phyloP scores from a whole-genome alignment of 2,113 vertebrate species.

The Pluvialis apricaria region DNA sequence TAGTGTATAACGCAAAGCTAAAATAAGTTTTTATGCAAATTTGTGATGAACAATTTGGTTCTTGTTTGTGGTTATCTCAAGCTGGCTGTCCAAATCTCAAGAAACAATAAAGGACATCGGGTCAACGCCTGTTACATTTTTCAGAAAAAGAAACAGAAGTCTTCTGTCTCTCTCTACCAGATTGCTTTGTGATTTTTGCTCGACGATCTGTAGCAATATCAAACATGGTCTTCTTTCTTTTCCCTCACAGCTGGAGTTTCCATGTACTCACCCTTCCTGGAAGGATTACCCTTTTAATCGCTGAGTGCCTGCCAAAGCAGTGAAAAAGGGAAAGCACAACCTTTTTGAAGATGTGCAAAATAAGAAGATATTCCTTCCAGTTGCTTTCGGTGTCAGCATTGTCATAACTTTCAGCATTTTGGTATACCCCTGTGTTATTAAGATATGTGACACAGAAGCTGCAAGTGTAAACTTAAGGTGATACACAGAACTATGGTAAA shows the following conservation, averaged over 20 bases:
- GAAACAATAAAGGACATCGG: conserved; percentile 42
- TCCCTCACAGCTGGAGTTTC: conserved; percentile 34
- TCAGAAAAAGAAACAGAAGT: conserved; percentile 52
- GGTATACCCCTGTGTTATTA: not conserved
- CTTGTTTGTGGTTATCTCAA: conserved; percentile 61
- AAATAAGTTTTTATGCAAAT: conserved; percentile 60
- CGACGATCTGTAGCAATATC: not conserved
- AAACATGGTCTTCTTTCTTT: conserved; percentile 30
- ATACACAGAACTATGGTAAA: not conserved
- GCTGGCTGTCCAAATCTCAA: conserved; percentile 16
- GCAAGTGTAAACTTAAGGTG: not conserved
- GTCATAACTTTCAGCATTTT: not conserved
- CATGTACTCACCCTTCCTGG: conserved; percentile 51
- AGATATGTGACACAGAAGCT: not conserved
- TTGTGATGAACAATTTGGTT: conserved; percentile 51
- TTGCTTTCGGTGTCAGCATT: not conserved
- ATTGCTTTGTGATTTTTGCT: conserved; percentile 50
- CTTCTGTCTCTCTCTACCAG: conserved; percentile 44
- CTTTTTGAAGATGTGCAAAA: not conserved
- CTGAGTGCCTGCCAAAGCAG: not conserved
- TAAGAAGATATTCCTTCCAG: not conserved
- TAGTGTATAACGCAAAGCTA: conserved; percentile 7
- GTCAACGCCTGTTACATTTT: conserved; percentile 24
- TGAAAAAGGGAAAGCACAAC: not conserved
- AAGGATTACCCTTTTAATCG: conserved; percentile 19